phyloP scores from a whole-genome alignment of 2,888 invertebrate genomes.

The Ptycholaimellus sp. region DNA sequence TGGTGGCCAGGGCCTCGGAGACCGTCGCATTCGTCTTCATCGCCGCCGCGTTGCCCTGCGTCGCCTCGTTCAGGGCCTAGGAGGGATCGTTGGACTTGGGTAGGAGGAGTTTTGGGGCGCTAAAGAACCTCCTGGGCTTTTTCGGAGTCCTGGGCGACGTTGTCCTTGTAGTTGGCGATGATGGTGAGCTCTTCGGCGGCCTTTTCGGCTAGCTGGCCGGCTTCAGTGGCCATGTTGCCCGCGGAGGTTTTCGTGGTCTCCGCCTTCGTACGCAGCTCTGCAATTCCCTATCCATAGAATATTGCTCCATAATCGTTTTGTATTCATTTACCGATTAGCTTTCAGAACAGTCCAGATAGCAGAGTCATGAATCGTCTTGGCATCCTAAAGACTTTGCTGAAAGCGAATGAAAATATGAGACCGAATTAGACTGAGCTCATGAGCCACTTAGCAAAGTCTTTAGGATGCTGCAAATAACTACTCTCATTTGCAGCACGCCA shows the following conservation, averaged over 20 bases:
- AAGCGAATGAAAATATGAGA: too few species aligned
- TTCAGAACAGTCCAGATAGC: too few species aligned
- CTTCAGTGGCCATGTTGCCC: slow-evolving; percentile 2
- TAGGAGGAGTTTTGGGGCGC: slow-evolving; percentile 11
- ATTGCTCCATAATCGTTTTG: too few species aligned
- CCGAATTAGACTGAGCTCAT: too few species aligned
- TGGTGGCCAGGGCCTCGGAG: slow-evolving; percentile 48
- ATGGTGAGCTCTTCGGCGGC: slow-evolving; percentile 7
- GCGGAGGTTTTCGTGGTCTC: slow-evolving; percentile 5
- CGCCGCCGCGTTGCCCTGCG: slow-evolving; percentile 3
- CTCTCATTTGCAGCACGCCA: too few species aligned
- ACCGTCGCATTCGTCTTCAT: slow-evolving; percentile 56
- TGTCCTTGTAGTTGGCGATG: slow-evolving; percentile 11
- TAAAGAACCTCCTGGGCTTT: slow-evolving; percentile 10
- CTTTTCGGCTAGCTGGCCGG: slow-evolving; percentile 5
- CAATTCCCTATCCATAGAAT: slow-evolving; percentile 9
- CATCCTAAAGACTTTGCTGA: background rate
- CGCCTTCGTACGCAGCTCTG: slow-evolving; percentile 6
- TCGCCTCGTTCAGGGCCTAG: slow-evolving; percentile 35
- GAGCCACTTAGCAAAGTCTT: too few species aligned
- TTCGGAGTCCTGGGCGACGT: slow-evolving; percentile 10
- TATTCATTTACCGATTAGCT: too few species aligned
- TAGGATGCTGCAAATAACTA: too few species aligned
- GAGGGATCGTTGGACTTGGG: slow-evolving; percentile 9
- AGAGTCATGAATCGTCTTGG: too few species aligned